These are phyloP conservation scores for Etheostoma cragini DNA, from an alignment of 2,113 vertebrate genomes.

Conservation along the genomic window DNA sequence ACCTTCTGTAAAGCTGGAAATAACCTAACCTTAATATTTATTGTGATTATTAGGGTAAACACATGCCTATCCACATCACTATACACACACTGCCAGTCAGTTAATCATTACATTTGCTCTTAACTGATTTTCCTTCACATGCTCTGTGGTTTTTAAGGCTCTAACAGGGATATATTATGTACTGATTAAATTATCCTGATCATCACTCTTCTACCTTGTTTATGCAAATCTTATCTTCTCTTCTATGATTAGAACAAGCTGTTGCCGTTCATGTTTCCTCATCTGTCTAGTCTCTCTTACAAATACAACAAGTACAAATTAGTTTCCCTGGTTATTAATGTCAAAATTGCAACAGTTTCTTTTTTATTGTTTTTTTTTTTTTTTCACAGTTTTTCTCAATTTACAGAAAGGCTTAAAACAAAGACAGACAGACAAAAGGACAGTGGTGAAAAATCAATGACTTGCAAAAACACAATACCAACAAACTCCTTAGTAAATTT, in stretches of 20 bases:
- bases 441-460: neutral
- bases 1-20: neutral
- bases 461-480: neutral
- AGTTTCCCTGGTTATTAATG: too few species aligned
- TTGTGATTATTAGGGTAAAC: neutral
- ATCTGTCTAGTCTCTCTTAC: neutral
- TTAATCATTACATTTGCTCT: constrained; percentile 1
- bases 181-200: neutral
- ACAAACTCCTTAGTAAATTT: neutral
- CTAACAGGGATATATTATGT: neutral
- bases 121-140: neutral
- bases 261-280: constrained; percentile 6
- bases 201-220: constrained; percentile 13
- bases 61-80: neutral
- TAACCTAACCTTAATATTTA: neutral
- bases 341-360: too few species aligned
- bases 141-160: neutral
- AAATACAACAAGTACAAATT: too few species aligned
- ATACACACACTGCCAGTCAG: neutral
- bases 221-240: constrained; percentile 53
- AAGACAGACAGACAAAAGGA: neutral
- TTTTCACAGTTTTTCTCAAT: too few species aligned
- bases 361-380: too few species aligned
- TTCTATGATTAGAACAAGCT: constrained; percentile 33
- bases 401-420: neutral